Conservation (phyloP, 1,140 invertebrate genomes). For the Pentalonia nigronervosa region DNA sequence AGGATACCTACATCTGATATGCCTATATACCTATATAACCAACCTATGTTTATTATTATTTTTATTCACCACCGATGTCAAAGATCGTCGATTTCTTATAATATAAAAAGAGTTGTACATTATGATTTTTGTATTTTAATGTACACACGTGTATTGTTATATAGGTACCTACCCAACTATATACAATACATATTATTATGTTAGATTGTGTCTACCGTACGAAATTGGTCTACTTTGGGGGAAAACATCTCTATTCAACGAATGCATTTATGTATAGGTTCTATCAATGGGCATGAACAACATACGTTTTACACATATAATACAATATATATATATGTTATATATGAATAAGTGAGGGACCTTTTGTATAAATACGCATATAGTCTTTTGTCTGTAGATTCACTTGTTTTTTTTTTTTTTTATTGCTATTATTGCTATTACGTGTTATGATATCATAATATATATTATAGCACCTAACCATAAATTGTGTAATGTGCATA, state of each 20-base stretch:
- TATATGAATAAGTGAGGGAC: slow-evolving; percentile 24
- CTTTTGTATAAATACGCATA: slow-evolving; percentile 14
- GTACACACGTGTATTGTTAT: neutral
- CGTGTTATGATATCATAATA: neutral
- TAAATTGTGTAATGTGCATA: neutral
- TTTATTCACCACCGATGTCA: neutral
- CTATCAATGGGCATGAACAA: slow-evolving; percentile 24
- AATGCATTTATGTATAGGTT: neutral
- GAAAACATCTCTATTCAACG: slow-evolving; percentile 45
- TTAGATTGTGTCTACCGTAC: slow-evolving; percentile 17
- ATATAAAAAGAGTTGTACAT: slow-evolving; percentile 2
- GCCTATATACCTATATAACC: neutral
- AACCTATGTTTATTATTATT: neutral
- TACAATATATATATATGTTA: neutral
- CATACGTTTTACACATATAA: neutral
- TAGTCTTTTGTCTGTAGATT: slow-evolving; percentile 42
- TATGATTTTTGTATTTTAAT: neutral
- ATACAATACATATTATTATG: neutral
- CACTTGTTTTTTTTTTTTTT: slow-evolving; percentile 30
- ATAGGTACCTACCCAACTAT: neutral
- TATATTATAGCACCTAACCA: neutral
- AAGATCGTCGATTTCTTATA: neutral
- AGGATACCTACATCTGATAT: neutral
- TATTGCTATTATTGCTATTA: neutral
- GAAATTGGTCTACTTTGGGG: slow-evolving; percentile 49